Base-by-base conservation (phyloP, 2,797 vertebrate genomes). In the Brachyrhaphis roseni region DNA sequence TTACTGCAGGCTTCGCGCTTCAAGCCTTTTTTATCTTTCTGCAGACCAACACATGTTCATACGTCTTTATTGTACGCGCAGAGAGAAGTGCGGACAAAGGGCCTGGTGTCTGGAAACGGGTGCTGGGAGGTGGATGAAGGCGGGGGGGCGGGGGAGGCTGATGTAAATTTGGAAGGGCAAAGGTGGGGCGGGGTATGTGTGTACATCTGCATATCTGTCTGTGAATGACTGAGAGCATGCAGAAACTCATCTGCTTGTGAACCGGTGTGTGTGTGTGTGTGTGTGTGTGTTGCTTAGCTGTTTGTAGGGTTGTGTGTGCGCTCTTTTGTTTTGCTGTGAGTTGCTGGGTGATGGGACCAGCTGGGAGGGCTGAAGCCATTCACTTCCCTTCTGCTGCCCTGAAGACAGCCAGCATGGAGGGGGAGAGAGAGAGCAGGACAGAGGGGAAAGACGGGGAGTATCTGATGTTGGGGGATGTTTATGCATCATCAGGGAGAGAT, bases 261-360 rank as follows among this genome's bases (percentile, higher is more conserved):
- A 70, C 82, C 82, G 78, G 41, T 49, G 76, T 84, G 84, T 87
- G 81, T 84, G 84, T 87, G 82, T 85, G 84, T 86, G 82, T 86
- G 82, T 87, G 82, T 86, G 84, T 31, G 43, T 72, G 45, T 34
- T 45, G 81, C 78, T 31, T 83, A 82, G 74, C 70, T 82, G 81
- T 77, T 87, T 18, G 39, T 66, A 53, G 55, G 36, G 1, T 26
- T 41, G 36, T 68, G 39, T 68, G 64, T 76, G 64, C 90, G 89
- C 92, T 94, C 94, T 93, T 95, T 95, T 96, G 95, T 95, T 95
- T 95, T 94, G 92, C 82, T 93, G 90, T 92, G 86, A 89, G 95
- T 96, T 95, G 95, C 95, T 86, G 94, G 94, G 95, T 92, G 93
- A 95, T 94, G 92, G 93, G 94, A 96, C 95, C 96, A 96, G 96